Percentiles rank a stretch among this genome's conserved stretches.
Conservation (phyloP, 2,797 vertebrate genomes). For the Neosalanx taihuensis region DNA sequence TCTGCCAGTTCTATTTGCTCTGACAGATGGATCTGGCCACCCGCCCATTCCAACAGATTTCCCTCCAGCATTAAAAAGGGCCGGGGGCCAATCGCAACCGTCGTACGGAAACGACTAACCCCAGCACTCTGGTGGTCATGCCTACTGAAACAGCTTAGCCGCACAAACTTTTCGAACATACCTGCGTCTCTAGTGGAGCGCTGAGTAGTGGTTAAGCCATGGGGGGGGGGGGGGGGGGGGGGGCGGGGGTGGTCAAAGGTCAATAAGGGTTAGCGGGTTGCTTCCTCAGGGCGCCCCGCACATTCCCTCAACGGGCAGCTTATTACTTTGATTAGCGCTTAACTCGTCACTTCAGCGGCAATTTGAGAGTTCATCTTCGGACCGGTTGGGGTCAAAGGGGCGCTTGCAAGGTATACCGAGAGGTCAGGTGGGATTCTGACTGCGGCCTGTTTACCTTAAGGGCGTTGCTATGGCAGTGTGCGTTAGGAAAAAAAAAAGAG, state of each 20-base stretch:
- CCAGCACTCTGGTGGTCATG: not conserved
- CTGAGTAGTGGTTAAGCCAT: not conserved
- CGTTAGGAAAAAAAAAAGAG: not conserved
- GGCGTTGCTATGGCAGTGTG: not conserved
- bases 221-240: no score
- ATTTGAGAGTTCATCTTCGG: not conserved
- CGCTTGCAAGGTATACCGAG: not conserved
- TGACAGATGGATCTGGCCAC: no score
- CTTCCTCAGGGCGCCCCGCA: not conserved
- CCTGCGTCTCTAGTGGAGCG: not conserved
- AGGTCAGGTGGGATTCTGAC: not conserved
- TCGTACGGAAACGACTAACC: not conserved
- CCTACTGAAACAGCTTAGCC: not conserved
- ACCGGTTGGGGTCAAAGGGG: conserved; percentile 1
- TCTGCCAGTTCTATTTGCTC: no score
- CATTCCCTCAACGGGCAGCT: not conserved
- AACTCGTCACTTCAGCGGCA: not conserved
- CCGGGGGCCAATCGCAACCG: no score
- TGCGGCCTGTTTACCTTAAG: not conserved
- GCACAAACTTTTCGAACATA: not conserved
- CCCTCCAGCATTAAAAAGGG: no score
- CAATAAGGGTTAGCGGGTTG: not conserved
- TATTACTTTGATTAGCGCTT: conserved; percentile 5
- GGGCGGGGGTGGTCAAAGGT: not conserved
- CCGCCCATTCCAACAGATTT: no score